Evolutionary conservation across 2,888 invertebrate species (phyloP), one percentile per base, ranked within the genome.

Genomic region (Melieria picta): DNA sequence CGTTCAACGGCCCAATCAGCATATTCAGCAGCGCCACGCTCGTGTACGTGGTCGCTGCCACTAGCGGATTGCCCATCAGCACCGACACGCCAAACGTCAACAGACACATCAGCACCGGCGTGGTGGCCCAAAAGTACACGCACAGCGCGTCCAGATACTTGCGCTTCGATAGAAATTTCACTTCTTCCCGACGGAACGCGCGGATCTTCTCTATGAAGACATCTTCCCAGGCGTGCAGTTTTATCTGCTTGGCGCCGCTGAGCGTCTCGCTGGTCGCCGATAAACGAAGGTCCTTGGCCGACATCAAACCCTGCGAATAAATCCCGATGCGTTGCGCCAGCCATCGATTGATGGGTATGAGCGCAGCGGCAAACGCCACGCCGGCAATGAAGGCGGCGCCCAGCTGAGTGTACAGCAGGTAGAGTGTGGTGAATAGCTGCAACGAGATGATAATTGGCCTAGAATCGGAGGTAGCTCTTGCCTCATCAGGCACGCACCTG

Each of bases 81-180:
- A 92, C 91, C 80, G 94, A 95, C 7, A 93, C 91, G 11, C 91
- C 90, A 80, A 97, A 93, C 0, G 96, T 96, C 9, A 96, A 88
- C 72, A 96, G 90, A 3, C 95, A 93, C 80, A 96, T 95, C 30
- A 96, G 84, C 45, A 98, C 95, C 0, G 99, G 99, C 7, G 98
- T 98, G 0, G 97, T 96, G 0, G 99, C 99, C 99, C 99, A 99
- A 86, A 99, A 94, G 85, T 96, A 99, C 11, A 99, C 99, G 87
- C 99, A 99, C 73, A 97, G 88, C 0, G 99, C 99, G 88, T 99
- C 99, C 77, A 99, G 87, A 87, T 98, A 99, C 88, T 99, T 99
- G 73, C 97, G 90, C 7, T 93, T 92, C 77, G 92, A 92, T 72
- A 98, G 87, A 84, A 93, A 93, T 71, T 90, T 90, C 65, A 98